Conservation (phyloP, 2,113 vertebrate genomes). For the Rhinogobius similis region DNA sequence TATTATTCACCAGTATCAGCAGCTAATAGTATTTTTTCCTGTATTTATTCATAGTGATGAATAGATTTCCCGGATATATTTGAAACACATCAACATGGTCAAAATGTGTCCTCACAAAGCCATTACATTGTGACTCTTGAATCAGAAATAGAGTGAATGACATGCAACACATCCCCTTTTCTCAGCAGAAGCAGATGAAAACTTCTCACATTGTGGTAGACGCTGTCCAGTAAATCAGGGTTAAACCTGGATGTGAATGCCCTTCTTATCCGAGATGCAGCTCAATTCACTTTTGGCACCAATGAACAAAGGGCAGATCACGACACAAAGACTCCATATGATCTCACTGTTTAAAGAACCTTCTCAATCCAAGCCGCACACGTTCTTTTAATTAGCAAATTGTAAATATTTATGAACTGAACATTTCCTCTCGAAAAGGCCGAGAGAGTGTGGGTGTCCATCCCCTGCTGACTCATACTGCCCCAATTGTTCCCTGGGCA, state of each 20-base stretch:
- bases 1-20: no score
- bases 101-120: constrained; percentile 9
- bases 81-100: neutral
- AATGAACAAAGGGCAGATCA: constrained; percentile 62
- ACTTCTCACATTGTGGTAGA: constrained; percentile 29
- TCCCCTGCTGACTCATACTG: constrained; percentile 55
- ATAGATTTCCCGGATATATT: neutral
- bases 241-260: constrained; percentile 28
- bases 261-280: constrained; percentile 51
- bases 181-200: constrained; percentile 31
- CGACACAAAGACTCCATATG: constrained; percentile 61
- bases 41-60: no score
- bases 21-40: no score
- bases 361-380: constrained; percentile 59
- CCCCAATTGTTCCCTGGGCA: constrained; percentile 56
- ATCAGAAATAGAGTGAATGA: constrained; percentile 64
- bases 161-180: constrained; percentile 66
- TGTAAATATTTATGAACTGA: constrained; percentile 77
- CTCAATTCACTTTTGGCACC: constrained; percentile 60
- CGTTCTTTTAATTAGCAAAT: constrained; percentile 76
- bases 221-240: constrained; percentile 20
- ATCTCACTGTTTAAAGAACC: constrained; percentile 69
- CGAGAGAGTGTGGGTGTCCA: constrained; percentile 38
- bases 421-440: constrained; percentile 74
- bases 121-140: constrained; percentile 51